phyloP scores from a whole-genome alignment of 2,888 invertebrate species.

The Parelbella ahira region DNA sequence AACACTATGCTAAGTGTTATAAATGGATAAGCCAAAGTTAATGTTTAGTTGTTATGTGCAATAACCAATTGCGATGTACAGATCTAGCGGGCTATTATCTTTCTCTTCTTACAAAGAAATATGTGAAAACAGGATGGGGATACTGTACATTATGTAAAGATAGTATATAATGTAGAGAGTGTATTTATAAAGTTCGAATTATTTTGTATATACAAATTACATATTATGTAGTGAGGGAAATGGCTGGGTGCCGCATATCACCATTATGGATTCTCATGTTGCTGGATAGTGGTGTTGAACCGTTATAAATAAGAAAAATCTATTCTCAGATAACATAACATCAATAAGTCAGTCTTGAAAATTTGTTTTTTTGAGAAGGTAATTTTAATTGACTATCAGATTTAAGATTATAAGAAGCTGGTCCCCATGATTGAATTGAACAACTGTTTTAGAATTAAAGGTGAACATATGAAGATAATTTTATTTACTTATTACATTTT shows the following conservation, averaged over 20 bases:
- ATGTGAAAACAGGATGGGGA: constrained; percentile 52
- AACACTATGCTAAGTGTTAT: constrained; percentile 48
- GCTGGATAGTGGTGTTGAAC: constrained; percentile 27
- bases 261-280: constrained; percentile 38
- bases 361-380: constrained; percentile 60
- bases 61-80: constrained; percentile 77
- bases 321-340: constrained; percentile 35
- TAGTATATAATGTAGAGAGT: constrained; percentile 60
- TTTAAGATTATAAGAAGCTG: constrained; percentile 41
- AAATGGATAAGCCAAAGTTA: constrained; percentile 78
- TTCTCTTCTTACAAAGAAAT: constrained; percentile 52
- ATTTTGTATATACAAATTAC: constrained; percentile 62
- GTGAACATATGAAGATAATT: constrained; percentile 28
- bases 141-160: constrained; percentile 75
- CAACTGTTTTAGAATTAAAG: constrained; percentile 29
- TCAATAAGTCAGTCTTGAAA: constrained; percentile 30
- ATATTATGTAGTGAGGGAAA: constrained; percentile 44
- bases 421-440: constrained; percentile 47
- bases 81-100: constrained; percentile 56
- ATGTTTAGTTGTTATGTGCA: constrained; percentile 75
- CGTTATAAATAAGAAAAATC: too few relatives aligned
- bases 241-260: constrained; percentile 51
- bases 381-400: constrained; percentile 64
- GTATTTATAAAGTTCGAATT: constrained; percentile 55
- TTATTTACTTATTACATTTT: constrained; percentile 30